Evolutionary conservation across 2,113 vertebrate species (phyloP).

Genomic region (Neogale vison): DNA sequence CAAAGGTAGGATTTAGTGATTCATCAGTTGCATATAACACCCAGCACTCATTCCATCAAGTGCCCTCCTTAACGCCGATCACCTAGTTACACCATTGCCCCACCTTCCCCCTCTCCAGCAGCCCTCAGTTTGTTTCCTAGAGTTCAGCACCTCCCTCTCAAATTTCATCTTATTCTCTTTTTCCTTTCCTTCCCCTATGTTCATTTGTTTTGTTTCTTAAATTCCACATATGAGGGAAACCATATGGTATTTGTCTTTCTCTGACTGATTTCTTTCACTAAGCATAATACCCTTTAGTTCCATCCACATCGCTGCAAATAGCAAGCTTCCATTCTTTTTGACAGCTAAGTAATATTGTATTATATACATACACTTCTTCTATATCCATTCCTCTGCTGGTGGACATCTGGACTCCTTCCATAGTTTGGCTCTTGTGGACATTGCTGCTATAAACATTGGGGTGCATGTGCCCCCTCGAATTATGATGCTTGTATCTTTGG

Average conservation of each 20-base stretch:
- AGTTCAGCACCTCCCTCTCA: background rate
- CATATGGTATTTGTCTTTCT: background rate
- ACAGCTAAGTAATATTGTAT: background rate
- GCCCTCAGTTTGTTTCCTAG: background rate
- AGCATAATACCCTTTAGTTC: background rate
- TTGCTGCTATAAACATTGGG: background rate
- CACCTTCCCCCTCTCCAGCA: background rate
- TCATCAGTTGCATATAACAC: background rate
- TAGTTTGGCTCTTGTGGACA: background rate
- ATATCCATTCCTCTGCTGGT: background rate
- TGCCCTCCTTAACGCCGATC: background rate
- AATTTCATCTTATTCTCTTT: background rate
- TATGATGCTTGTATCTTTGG: background rate
- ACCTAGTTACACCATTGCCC: background rate
- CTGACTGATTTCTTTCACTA: background rate
- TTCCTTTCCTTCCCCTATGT: background rate
- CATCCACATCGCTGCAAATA: background rate
- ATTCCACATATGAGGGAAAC: background rate
- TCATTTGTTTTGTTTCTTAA: background rate
- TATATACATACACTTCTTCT: background rate
- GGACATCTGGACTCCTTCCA: background rate
- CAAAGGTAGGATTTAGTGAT: background rate
- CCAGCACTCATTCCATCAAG: background rate
- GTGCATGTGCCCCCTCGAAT: background rate
- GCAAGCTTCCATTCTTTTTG: background rate